Percentiles rank a stretch among this genome's conserved stretches.
Conservation (phyloP, 1,140 invertebrate species). For the Drosophila orena region DNA sequence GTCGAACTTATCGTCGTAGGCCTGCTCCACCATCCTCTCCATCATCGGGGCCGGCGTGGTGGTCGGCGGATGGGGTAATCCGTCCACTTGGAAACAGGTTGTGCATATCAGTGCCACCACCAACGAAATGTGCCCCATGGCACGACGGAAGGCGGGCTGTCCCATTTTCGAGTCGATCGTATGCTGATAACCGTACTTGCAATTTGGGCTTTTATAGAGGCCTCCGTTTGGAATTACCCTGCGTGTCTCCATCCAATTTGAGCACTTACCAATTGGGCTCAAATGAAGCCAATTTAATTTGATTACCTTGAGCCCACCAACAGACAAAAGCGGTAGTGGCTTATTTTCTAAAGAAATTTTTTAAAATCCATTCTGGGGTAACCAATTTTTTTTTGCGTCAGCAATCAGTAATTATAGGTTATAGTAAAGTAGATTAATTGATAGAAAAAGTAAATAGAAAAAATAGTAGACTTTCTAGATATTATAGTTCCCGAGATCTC, state of each 20-base stretch:
- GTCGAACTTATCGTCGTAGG: slow-evolving; percentile 90
- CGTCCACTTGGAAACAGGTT: slow-evolving; percentile 11
- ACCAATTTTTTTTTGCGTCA: background rate
- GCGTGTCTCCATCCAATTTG: slow-evolving; percentile 58
- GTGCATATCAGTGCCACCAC: slow-evolving; percentile 14
- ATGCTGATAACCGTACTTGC: slow-evolving; percentile 3
- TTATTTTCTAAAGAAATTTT: background rate
- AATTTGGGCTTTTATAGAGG: slow-evolving; percentile 47
- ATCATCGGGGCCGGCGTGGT: slow-evolving; percentile 23
- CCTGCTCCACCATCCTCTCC: slow-evolving; percentile 79
- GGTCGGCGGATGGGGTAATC: slow-evolving; percentile 61
- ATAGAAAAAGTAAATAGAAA: no score
- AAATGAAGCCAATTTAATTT: slow-evolving; percentile 69
- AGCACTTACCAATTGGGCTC: slow-evolving; percentile 43
- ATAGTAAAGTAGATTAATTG: no score
- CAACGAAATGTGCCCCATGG: slow-evolving; percentile 1
- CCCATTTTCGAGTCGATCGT: slow-evolving; percentile 17
- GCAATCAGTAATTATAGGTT: no score
- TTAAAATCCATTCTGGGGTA: background rate
- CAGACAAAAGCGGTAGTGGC: background rate
- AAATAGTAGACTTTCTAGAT: no score
- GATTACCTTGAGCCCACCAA: slow-evolving; percentile 39
- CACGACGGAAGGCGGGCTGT: background rate
- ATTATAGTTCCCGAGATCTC: no score
- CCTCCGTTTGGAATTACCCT: slow-evolving; percentile 20